phyloP scores from a whole-genome alignment of 2,888 invertebrate genomes.

The Leptinotarsa tumamoca region DNA sequence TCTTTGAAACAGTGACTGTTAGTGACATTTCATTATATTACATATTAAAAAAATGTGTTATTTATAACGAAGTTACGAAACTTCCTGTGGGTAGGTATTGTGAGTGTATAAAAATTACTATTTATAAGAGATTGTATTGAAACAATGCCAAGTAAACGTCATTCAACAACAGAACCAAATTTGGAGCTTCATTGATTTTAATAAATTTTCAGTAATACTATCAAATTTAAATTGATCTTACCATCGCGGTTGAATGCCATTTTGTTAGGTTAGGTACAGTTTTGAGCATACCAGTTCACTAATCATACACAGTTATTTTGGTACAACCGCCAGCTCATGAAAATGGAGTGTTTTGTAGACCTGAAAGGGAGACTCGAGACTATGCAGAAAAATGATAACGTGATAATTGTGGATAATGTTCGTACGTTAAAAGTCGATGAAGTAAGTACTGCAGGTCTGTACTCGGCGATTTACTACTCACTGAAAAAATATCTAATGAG shows the following conservation, averaged over 20 bases:
- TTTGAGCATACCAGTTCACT: not conserved
- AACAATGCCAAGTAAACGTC: not conserved
- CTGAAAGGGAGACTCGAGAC: not conserved
- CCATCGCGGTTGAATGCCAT: constrained; percentile 27
- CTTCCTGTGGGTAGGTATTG: not conserved
- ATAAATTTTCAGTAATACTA: not conserved
- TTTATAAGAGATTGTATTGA: not conserved
- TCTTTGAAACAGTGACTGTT: too few relatives aligned
- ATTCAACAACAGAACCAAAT: not conserved
- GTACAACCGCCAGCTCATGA: not conserved
- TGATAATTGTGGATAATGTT: not conserved
- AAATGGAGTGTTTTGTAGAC: not conserved
- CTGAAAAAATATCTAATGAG: not conserved
- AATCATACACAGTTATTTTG: not conserved
- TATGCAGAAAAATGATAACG: constrained; percentile 6
- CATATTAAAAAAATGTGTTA: not conserved
- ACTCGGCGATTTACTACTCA: not conserved
- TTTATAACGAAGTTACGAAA: not conserved
- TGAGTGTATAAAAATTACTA: not conserved
- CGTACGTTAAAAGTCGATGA: not conserved
- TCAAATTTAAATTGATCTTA: not conserved
- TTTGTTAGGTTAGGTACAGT: not conserved
- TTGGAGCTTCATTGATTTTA: not conserved
- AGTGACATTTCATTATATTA: too few relatives aligned
- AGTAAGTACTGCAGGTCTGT: constrained; percentile 4